Percentiles rank a stretch among this genome's conserved stretches.
These are phyloP conservation scores for Pygathrix nemaeus DNA, from an alignment of 2,113 vertebrate genomes.

Conservation along the genomic window DNA sequence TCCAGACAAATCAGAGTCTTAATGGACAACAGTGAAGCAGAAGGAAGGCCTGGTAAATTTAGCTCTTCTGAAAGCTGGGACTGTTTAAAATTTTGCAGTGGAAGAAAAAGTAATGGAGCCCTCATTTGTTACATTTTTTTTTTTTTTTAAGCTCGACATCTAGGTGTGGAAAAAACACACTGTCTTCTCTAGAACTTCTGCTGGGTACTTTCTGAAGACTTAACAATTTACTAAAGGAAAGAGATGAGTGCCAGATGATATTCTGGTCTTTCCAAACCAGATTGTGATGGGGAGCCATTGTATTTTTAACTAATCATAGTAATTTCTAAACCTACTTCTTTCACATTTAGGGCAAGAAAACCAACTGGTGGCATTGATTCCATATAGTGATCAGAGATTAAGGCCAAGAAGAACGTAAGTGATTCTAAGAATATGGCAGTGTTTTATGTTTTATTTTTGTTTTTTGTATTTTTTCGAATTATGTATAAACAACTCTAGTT, in stretches of 20 bases:
- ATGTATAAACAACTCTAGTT: background rate
- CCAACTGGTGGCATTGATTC: constrained; percentile 97
- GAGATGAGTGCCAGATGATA: background rate
- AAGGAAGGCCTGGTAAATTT: background rate
- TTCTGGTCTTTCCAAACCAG: background rate
- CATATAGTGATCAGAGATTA: constrained; percentile 97
- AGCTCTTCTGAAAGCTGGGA: background rate
- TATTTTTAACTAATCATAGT: constrained; percentile 57
- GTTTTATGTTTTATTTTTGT: background rate
- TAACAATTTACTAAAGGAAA: constrained; percentile 6
- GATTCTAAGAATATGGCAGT: background rate
- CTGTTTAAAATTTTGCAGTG: background rate
- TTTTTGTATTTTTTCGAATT: background rate
- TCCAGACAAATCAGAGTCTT: background rate
- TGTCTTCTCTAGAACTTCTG: background rate
- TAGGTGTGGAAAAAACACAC: background rate
- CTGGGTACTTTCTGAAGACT: background rate
- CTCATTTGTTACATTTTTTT: background rate
- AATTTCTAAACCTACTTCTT: constrained; percentile 51
- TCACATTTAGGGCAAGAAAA: constrained; percentile 95
- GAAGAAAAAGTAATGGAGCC: background rate
- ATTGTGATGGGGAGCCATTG: background rate
- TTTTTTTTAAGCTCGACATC: background rate
- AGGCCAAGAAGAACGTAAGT: constrained; percentile 97
- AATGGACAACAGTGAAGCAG: background rate